phyloP scores from a whole-genome alignment of 2,113 vertebrate species.

The Ornithorhynchus anatinus region DNA sequence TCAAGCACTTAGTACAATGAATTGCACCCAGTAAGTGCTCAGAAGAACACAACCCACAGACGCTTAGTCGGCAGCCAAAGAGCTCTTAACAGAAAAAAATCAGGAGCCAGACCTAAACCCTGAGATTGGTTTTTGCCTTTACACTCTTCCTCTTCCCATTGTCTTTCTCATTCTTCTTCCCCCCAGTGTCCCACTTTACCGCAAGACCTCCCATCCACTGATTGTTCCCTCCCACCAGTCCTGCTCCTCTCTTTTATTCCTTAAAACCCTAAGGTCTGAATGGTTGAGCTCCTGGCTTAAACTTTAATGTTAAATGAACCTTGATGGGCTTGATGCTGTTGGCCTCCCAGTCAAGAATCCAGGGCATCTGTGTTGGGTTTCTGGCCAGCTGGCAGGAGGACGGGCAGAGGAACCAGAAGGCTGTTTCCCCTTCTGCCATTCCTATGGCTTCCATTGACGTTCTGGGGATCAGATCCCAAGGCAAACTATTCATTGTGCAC shows the following conservation, averaged over 20 bases:
- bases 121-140: too few species aligned
- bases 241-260: too few species aligned
- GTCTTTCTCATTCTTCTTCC: too few species aligned
- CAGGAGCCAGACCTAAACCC: too few species aligned
- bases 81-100: too few species aligned
- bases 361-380: neutral
- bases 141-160: too few species aligned
- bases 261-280: neutral
- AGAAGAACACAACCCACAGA: too few species aligned
- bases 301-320: neutral
- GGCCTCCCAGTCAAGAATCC: neutral
- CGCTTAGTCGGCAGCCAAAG: neutral
- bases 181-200: too few species aligned
- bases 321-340: neutral
- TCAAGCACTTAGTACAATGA: neutral
- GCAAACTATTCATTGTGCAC: neutral
- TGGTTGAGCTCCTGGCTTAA: neutral
- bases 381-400: neutral
- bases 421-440: neutral
- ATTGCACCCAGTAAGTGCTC: neutral
- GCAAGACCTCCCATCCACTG: too few species aligned
- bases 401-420: neutral
- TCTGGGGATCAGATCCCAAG: neutral
- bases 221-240: too few species aligned
- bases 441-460: neutral